phyloP scores from a whole-genome alignment of 2,113 vertebrate genomes.

The Podarcis muralis region DNA sequence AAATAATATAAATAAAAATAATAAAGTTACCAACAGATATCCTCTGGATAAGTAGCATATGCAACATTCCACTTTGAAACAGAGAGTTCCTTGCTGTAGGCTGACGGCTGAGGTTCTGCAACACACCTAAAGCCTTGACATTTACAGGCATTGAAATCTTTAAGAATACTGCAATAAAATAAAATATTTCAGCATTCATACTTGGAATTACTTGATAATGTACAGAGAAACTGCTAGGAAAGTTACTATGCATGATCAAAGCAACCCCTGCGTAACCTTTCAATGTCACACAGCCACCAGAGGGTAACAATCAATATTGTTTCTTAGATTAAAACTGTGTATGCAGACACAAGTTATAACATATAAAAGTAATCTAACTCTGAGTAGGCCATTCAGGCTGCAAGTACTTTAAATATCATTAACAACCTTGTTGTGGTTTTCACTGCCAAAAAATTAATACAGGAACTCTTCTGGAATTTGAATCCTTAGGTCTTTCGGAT shows the following conservation, averaged over 20 bases:
- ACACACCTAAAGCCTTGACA: constrained; percentile 81
- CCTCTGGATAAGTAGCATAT: constrained; percentile 87
- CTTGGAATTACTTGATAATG: background rate
- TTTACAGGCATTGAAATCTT: constrained; percentile 92
- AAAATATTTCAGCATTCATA: constrained; percentile 12
- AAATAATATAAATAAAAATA: no score
- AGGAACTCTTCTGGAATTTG: background rate
- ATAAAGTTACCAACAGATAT: constrained; percentile 88
- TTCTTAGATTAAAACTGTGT: background rate
- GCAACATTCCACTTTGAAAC: constrained; percentile 82
- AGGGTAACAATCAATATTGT: background rate
- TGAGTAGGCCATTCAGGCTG: background rate
- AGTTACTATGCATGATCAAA: background rate
- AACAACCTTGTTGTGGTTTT: no score
- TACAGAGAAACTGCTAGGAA: background rate
- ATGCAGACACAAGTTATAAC: background rate
- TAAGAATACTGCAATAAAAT: constrained; percentile 83
- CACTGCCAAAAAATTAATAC: no score
- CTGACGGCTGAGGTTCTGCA: constrained; percentile 83
- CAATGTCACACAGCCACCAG: background rate
- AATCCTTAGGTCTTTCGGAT: background rate
- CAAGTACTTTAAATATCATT: background rate
- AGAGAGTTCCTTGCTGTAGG: constrained; percentile 75
- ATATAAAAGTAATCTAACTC: background rate
- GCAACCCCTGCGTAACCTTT: background rate